Percentiles rank a stretch among this genome's conserved stretches.
phyloP scores from a whole-genome alignment of 2,888 invertebrate species.

The Caenorhabditis uteleia region DNA sequence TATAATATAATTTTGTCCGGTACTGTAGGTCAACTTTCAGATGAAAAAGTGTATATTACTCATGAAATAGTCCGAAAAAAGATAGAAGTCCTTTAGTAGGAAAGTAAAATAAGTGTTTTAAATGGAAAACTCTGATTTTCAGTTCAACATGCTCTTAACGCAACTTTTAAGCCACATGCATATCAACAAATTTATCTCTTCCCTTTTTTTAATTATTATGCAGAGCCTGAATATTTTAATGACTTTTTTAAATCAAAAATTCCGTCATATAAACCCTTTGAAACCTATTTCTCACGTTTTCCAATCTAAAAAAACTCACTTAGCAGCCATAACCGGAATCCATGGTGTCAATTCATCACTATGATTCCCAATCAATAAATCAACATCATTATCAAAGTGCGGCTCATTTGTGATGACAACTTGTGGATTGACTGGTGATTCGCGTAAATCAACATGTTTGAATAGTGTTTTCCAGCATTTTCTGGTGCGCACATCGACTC shows the following conservation, averaged over 20 bases:
- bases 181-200: too few relatives aligned
- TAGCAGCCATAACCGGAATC: constrained; percentile 90
- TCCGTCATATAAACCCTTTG: not conserved
- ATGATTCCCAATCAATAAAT: constrained; percentile 88
- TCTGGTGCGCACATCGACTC: constrained; percentile 75
- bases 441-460: constrained; percentile 32
- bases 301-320: constrained; percentile 69
- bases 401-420: constrained; percentile 30
- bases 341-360: constrained; percentile 98
- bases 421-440: constrained; percentile 52
- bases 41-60: too few relatives aligned
- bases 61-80: too few relatives aligned
- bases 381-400: constrained; percentile 37
- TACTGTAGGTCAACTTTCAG: too few relatives aligned
- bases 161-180: too few relatives aligned
- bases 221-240: too few relatives aligned
- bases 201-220: too few relatives aligned
- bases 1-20: too few relatives aligned
- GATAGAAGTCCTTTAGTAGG: too few relatives aligned
- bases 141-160: too few relatives aligned
- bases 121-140: too few relatives aligned
- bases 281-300: not conserved
- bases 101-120: too few relatives aligned
- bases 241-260: not conserved
- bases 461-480: constrained; percentile 76